These are phyloP conservation scores for Ichneumoninae sp. DNA, from an alignment of 2,888 invertebrate genomes.

Conservation along the genomic window DNA sequence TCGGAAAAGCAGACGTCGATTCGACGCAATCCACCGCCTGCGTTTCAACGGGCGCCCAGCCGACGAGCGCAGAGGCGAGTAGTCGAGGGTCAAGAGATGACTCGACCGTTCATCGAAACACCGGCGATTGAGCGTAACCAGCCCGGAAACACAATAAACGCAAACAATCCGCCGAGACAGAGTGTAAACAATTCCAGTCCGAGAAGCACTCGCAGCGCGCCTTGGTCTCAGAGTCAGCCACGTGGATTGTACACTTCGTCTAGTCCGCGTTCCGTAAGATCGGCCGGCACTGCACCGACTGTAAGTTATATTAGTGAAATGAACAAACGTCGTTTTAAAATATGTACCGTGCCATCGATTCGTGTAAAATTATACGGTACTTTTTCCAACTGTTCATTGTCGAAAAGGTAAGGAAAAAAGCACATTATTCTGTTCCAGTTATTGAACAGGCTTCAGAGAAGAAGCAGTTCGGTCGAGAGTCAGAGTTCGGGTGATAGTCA, in stretches of 20 bases:
- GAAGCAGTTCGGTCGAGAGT: constrained; percentile 94
- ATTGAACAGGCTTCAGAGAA: constrained; percentile 82
- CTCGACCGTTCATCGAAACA: constrained; percentile 81
- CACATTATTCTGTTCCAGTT: constrained; percentile 71
- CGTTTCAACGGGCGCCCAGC: constrained; percentile 92
- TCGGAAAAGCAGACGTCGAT: constrained; percentile 83
- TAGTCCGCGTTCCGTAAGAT: constrained; percentile 93
- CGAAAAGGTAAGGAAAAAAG: neutral
- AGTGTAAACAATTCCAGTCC: constrained; percentile 85
- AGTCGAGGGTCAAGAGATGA: constrained; percentile 87
- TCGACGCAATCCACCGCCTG: constrained; percentile 87
- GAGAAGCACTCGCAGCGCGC: constrained; percentile 93
- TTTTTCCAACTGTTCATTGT: neutral
- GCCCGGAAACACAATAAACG: constrained; percentile 69
- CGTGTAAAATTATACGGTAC: neutral
- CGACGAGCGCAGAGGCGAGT: constrained; percentile 90
- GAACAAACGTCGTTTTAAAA: neutral
- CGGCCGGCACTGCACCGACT: constrained; percentile 86
- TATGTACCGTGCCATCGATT: too few species aligned
- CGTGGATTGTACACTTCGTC: constrained; percentile 92
- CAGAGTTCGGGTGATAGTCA: constrained; percentile 93
- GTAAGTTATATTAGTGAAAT: constrained; percentile 73
- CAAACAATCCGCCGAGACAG: constrained; percentile 73
- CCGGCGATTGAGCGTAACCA: constrained; percentile 73
- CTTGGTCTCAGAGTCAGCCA: constrained; percentile 90